These are phyloP conservation scores for Apis dorsata DNA, from an alignment of 1,140 invertebrate genomes.

Conservation along the genomic window DNA sequence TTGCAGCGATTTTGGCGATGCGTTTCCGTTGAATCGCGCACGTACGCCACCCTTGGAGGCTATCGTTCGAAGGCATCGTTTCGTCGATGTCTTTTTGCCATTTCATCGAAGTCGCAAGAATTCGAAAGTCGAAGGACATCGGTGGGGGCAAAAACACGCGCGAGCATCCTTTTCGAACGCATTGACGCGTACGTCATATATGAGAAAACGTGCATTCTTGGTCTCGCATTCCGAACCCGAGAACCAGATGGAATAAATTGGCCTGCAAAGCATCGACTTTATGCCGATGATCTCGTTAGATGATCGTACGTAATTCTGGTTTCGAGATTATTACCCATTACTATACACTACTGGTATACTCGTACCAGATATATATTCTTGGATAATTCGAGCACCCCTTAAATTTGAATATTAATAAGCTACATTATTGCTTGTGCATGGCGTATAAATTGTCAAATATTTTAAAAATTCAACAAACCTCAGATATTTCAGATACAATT, in stretches of 20 bases:
- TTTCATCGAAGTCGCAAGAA: constrained; percentile 45
- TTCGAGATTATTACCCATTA: background rate
- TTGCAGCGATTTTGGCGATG: background rate
- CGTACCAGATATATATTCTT: background rate
- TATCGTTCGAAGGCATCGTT: background rate
- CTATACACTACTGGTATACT: no score
- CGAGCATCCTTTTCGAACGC: constrained; percentile 37
- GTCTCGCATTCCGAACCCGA: background rate
- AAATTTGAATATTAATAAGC: background rate
- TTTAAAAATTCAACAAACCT: no score
- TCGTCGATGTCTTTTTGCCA: constrained; percentile 28
- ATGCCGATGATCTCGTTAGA: background rate
- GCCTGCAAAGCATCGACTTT: background rate
- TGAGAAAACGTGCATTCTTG: constrained; percentile 13
- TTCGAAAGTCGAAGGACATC: constrained; percentile 43
- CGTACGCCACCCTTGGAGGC: constrained; percentile 24
- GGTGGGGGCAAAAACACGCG: constrained; percentile 29
- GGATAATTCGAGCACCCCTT: background rate
- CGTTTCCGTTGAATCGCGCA: constrained; percentile 16
- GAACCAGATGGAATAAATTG: background rate
- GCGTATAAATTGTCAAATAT: no score
- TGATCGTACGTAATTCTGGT: background rate
- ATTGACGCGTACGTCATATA: constrained; percentile 32
- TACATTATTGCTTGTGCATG: no score
- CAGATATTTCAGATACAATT: no score